Evolutionary conservation across 1,140 invertebrate genomes (phyloP), one percentile per base, ranked within the genome.

Genomic region (Patella vulgata): DNA sequence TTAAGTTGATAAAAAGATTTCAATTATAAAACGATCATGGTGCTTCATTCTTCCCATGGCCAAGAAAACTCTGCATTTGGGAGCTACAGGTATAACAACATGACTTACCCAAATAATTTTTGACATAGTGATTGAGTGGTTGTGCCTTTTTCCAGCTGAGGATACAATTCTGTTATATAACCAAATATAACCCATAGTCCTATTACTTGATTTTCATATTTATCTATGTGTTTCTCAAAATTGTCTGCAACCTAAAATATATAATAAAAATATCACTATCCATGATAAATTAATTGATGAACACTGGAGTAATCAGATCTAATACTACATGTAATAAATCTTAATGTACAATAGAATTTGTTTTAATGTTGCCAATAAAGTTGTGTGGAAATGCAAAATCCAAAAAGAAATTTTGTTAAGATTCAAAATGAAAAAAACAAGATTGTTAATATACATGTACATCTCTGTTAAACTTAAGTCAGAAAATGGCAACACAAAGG

Each of bases 141-240:
- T n/a, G 59, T 47, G 60, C 71, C 69, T 44, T 57, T 31, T 17
- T 59, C 55, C 27, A 73, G 51, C 12, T 66, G 61, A 11, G 64
- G 54, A 31, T 65, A 61, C 25, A 65, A 59, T 14, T 73, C 59
- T 31, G 63, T 62, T 17, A 73, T 51, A 39, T 70, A 69, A 6
- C 68, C 66, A 17, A 70, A 31, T 14, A 69, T 64, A 50, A 73
- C 63, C 71, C 71, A 70, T 31, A 73, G 42, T 47, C 69, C 69
- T 31, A 70, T 66, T 28, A 73, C 66, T 57, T 70, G 68, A 40
- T 73, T 65, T 33, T 66, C 59, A 59, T 68, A 73, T n/a, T 56
- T 54, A n/a, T 52, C 44, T 4, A 64, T 59, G 46, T 63, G 60
- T 59, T 50, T 70, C 47, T 70, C 65, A 31, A 69, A 59, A 39